Evolutionary conservation across 2,797 vertebrate genomes (phyloP), one percentile per base, ranked within the genome.

Genomic region (Leuciscus waleckii): DNA sequence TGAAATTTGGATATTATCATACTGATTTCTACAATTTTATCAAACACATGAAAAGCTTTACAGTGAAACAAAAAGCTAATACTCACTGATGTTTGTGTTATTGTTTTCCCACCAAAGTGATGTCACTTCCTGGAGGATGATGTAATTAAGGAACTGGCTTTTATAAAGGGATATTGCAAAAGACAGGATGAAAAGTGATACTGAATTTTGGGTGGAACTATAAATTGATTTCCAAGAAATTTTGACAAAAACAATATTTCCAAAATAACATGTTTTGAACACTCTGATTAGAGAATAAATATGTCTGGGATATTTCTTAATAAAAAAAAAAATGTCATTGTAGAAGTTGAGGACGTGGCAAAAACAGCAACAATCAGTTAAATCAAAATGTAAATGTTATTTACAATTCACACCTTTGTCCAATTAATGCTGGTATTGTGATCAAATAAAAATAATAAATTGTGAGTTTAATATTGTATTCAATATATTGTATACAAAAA

Each of bases 81-180:
- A 54, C 29, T 37, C 51, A 58, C 32, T 58, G 32, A n/a, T 77
- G 51, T 26, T 17, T 54, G 54, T 61, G 26, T 19, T 65, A 23
- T 39, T 54, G 16, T 26, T 82, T 29, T 61, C 37, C 37, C 39
- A 46, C 21, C 39, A 65, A 56, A 73, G 2, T 43, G 39, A 74
- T 74, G 70, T 82, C 39, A 49, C 69, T 65, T 63, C 11, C 26
- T 63, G 39, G 35, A 46, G 71, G 26, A 74, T 32, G n/a, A 74
- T 74, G 43, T 8, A n/a, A 49, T 39, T 35, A 54, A 68, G 63
- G 46, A 81, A 43, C 43, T 71, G 35, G 46, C 7, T 58, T 81
- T n/a, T 63, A 39, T 74, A 63, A 74, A 74, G 17, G n/a, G 16
- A 56, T 81, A 81, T 67, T 13, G 41, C 78, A 79, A 80, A 68